A percentile compares a stretch with the other conserved stretches of the same genome.
Conservation (phyloP, 1,140 invertebrate species). For the Oryctes rhinoceros region DNA sequence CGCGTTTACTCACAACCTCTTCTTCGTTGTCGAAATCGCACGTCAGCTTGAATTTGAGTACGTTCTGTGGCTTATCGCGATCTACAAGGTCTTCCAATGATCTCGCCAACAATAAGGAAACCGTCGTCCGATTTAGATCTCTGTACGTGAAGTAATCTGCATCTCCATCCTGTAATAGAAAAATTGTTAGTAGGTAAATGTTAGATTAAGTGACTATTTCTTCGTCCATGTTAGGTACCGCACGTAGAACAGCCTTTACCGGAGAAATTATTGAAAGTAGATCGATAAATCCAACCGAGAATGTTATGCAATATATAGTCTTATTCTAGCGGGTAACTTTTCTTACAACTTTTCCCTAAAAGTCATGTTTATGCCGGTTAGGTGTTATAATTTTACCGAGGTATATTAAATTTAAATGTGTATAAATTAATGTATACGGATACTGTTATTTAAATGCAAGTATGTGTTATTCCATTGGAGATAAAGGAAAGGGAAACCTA, state of each 20-base stretch:
- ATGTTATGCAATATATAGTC: no score
- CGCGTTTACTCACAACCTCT: conserved; percentile 64
- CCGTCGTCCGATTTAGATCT: conserved; percentile 75
- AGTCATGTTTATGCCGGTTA: no score
- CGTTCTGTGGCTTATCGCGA: conserved; percentile 78
- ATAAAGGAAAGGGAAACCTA: no score
- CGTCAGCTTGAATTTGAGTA: conserved; percentile 80
- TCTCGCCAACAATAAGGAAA: conserved; percentile 76
- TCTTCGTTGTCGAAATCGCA: conserved; percentile 70
- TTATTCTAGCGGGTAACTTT: no score
- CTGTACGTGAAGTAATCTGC: conserved; percentile 75
- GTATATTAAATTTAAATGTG: no score
- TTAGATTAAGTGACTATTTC: no score
- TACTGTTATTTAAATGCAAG: background rate
- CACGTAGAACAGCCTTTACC: background rate
- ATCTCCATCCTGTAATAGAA: conserved; percentile 68
- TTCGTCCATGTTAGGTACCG: no score
- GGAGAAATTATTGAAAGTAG: background rate
- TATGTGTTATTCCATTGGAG: background rate
- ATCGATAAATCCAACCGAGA: background rate
- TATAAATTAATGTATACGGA: background rate
- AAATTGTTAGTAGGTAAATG: background rate
- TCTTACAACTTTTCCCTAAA: no score
- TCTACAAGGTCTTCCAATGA: conserved; percentile 83
- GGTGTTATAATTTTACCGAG: no score